Evolutionary conservation across 2,888 invertebrate genomes (phyloP).

Genomic region (Heteromyza rotundicornis): DNA sequence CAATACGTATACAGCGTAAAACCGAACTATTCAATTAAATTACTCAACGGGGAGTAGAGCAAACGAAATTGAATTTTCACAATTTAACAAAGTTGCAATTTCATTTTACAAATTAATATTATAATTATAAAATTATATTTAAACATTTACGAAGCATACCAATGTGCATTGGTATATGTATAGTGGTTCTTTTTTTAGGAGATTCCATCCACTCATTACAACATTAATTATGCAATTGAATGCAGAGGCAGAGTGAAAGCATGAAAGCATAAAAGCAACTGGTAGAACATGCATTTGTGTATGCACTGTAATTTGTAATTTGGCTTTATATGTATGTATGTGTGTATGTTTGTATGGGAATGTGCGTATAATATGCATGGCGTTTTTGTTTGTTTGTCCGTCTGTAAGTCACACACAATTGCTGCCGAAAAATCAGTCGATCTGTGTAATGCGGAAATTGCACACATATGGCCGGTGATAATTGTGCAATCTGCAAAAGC

Average conservation of each 20-base stretch:
- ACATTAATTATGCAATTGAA: slow-evolving; percentile 56
- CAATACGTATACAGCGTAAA: background rate
- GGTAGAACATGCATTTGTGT: slow-evolving; percentile 3
- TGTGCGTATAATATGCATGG: background rate
- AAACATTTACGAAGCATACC: background rate
- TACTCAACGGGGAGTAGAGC: background rate
- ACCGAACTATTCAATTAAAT: background rate
- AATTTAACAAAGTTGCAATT: slow-evolving; percentile 20
- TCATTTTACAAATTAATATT: slow-evolving; percentile 28
- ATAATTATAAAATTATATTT: slow-evolving; percentile 23
- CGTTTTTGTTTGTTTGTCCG: background rate
- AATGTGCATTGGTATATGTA: background rate
- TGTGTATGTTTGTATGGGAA: background rate
- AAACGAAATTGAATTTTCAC: background rate
- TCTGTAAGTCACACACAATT: slow-evolving; percentile 11
- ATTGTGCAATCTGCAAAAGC: slow-evolving; percentile 24
- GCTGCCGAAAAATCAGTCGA: slow-evolving; percentile 20
- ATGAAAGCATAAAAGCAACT: too few species aligned
- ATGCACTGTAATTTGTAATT: slow-evolving; percentile 11
- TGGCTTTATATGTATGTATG: background rate
- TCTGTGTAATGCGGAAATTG: slow-evolving; percentile 18
- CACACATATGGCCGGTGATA: slow-evolving; percentile 21
- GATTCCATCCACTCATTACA: slow-evolving; percentile 56
- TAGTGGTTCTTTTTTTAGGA: background rate
- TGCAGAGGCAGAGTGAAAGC: slow-evolving; percentile 30